Evolutionary conservation across 2,113 vertebrate genomes (phyloP).

Genomic region (Hemiprocne comata): DNA sequence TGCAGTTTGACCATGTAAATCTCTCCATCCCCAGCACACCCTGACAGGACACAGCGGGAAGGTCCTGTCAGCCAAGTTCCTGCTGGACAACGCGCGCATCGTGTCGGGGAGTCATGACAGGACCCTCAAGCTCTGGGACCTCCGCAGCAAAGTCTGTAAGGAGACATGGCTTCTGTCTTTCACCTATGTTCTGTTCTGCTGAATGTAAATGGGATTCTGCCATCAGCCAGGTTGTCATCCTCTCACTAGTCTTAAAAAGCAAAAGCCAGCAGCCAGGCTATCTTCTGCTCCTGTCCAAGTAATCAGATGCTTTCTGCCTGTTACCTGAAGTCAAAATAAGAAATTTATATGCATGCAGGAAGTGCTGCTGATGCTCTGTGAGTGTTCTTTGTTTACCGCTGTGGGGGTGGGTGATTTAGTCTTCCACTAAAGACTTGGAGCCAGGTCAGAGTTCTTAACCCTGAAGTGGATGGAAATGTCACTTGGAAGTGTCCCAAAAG

Average conservation of each 20-base stretch:
- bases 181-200: neutral
- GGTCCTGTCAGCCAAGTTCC: slow-evolving; percentile 93
- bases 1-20: neutral
- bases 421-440: neutral
- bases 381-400: neutral
- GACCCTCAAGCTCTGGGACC: slow-evolving; percentile 98
- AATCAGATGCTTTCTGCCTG: neutral
- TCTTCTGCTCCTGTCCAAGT: neutral
- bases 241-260: neutral
- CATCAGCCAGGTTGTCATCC: neutral
- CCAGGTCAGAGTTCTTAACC: neutral
- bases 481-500: neutral
- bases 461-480: neutral
- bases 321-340: neutral
- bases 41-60: slow-evolving; percentile 97
- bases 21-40: slow-evolving; percentile 84
- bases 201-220: neutral
- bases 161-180: neutral
- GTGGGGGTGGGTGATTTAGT: neutral
- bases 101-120: slow-evolving; percentile 97
- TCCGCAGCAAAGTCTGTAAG: slow-evolving; percentile 99
- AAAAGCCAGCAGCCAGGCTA: neutral
- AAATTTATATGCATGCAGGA: neutral
- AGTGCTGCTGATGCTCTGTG: neutral
- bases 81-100: slow-evolving; percentile 95